Evolutionary conservation across 2,113 vertebrate species (phyloP).

Genomic region (Delphinapterus leucas): DNA sequence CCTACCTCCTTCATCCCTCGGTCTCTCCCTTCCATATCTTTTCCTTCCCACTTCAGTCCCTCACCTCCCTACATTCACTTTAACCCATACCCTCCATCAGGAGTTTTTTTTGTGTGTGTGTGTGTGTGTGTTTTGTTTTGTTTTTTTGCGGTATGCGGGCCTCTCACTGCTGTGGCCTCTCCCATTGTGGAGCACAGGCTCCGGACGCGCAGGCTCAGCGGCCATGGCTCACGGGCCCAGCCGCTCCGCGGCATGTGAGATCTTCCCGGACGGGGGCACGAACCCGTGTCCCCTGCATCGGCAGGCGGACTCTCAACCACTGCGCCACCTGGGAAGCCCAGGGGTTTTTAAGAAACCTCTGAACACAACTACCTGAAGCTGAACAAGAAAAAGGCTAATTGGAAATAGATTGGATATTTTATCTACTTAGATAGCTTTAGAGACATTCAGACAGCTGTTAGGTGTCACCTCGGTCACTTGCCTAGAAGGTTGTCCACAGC

Average conservation of each 20-base stretch:
- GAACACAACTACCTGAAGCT: neutral
- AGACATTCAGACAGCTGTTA: neutral
- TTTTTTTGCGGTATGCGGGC: no score
- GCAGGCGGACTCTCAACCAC: no score
- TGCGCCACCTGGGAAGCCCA: no score
- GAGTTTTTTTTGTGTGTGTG: no score
- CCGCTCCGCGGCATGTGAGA: no score
- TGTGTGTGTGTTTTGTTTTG: no score
- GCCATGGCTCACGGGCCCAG: no score
- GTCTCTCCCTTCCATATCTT: neutral
- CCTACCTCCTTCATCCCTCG: neutral
- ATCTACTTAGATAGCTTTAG: neutral
- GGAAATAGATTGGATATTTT: neutral
- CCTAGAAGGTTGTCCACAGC: neutral
- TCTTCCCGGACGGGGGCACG: no score
- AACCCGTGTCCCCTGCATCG: no score
- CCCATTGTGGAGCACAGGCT: no score
- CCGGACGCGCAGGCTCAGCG: no score
- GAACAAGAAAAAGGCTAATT: neutral
- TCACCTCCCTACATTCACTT: neutral
- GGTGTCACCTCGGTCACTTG: neutral
- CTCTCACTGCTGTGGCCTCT: no score
- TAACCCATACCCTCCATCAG: neutral
- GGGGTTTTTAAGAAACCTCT: neutral
- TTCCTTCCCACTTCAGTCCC: neutral